Percentiles rank a stretch among this genome's conserved stretches.
phyloP scores from a whole-genome alignment of 2,888 invertebrate species.

The Eupithecia inturbata region DNA sequence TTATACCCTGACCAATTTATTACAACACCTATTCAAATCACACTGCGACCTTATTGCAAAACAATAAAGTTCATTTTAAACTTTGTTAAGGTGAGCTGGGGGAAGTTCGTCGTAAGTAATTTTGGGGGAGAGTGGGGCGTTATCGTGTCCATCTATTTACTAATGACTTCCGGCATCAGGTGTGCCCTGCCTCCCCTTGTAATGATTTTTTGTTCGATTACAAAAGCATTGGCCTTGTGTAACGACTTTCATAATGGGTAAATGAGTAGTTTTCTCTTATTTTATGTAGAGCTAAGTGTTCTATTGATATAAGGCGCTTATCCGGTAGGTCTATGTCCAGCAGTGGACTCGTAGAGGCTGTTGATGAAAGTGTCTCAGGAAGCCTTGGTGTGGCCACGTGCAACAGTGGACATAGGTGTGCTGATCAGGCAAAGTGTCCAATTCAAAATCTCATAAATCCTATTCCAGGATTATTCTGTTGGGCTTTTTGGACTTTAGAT shows the following conservation, averaged over 20 bases:
- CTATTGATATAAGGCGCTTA: too few species aligned
- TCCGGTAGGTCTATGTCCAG: too few species aligned
- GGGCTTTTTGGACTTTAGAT: too few species aligned
- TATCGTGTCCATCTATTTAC: constrained; percentile 83
- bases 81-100: constrained; percentile 15
- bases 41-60: constrained; percentile 30
- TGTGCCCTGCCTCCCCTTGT: constrained; percentile 65
- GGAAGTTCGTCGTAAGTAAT: constrained; percentile 59
- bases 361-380: too few species aligned
- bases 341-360: too few species aligned
- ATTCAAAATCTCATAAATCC: too few species aligned
- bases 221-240: constrained; percentile 39
- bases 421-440: too few species aligned
- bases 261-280: not conserved
- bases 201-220: constrained; percentile 61
- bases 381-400: too few species aligned
- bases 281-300: not conserved
- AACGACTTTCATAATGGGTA: constrained; percentile 39
- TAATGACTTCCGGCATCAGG: constrained; percentile 84
- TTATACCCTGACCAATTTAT: constrained; percentile 60
- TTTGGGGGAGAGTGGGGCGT: constrained; percentile 75
- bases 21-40: constrained; percentile 39
- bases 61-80: constrained; percentile 33
- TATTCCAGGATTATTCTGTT: too few species aligned
- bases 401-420: too few species aligned